These are phyloP conservation scores for Tokudaia tokunoshimensis DNA, from an alignment of 2,797 vertebrate genomes.

Conservation along the genomic window DNA sequence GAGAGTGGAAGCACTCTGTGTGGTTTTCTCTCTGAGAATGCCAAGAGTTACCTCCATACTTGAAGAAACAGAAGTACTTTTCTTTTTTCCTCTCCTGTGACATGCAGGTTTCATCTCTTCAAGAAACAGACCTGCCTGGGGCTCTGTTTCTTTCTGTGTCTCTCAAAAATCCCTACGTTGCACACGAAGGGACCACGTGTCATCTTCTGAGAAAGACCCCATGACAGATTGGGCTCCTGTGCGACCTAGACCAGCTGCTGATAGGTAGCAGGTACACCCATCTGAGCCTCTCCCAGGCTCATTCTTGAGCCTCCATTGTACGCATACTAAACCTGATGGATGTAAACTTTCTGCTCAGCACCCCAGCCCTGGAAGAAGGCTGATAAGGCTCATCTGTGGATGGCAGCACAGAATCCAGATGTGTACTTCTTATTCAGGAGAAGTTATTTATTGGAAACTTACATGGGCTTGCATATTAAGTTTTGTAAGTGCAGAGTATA, in stretches of 20 bases:
- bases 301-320: accelerated
- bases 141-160: background rate
- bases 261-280: background rate
- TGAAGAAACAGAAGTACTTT: background rate
- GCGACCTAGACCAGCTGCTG: background rate
- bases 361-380: background rate
- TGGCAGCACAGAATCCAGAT: slow-evolving; percentile 19
- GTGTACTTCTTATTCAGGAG: background rate
- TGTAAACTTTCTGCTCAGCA: background rate
- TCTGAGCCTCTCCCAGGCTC: background rate
- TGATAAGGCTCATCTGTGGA: background rate
- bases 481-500: background rate
- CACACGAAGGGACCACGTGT: background rate
- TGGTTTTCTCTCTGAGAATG: slow-evolving; percentile 24
- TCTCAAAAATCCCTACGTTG: slow-evolving; percentile 2
- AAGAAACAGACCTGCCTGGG: background rate
- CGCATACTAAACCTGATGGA: background rate
- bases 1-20: background rate
- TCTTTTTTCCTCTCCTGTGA: background rate
- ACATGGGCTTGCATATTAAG: background rate
- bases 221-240: background rate
- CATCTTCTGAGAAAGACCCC: background rate
- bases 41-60: background rate
- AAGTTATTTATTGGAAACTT: background rate
- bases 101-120: background rate